Evolutionary conservation across 2,797 vertebrate genomes (phyloP).

Genomic region (Pseudomugil gertrudae): DNA sequence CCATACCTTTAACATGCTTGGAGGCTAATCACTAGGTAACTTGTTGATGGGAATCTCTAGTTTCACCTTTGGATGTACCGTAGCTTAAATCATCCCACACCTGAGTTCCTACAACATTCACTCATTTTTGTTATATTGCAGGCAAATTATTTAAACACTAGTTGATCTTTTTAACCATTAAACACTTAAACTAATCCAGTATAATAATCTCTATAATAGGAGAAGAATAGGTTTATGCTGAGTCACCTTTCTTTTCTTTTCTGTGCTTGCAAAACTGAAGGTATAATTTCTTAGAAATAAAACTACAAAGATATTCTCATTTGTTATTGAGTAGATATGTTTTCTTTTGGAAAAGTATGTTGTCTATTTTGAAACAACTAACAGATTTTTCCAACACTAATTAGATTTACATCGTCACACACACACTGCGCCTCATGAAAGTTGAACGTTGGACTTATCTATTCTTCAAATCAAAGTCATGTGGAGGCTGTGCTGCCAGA

Average conservation of each 20-base stretch:
- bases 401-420: slow-evolving; percentile 35
- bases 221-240: not conserved
- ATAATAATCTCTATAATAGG: not conserved
- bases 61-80: not conserved
- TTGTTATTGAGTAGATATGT: slow-evolving; percentile 4
- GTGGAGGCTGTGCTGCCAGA: slow-evolving; percentile 72
- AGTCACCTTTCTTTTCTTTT: not conserved
- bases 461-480: slow-evolving; percentile 80
- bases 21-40: not conserved
- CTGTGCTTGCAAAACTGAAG: not conserved
- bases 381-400: slow-evolving; percentile 33
- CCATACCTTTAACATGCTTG: not conserved
- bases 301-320: not conserved
- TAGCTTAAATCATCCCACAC: not conserved
- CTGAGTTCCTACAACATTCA: not conserved
- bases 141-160: not conserved
- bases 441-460: slow-evolving; percentile 68
- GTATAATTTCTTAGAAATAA: not conserved
- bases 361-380: slow-evolving; percentile 33
- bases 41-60: not conserved
- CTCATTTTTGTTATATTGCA: not conserved
- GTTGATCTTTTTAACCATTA: slow-evolving; percentile 9
- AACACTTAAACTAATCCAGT: not conserved
- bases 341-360: slow-evolving; percentile 6
- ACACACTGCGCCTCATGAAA: slow-evolving; percentile 55